These are phyloP conservation scores for Papilio polytes DNA, from an alignment of 1,140 invertebrate species.

Conservation along the genomic window DNA sequence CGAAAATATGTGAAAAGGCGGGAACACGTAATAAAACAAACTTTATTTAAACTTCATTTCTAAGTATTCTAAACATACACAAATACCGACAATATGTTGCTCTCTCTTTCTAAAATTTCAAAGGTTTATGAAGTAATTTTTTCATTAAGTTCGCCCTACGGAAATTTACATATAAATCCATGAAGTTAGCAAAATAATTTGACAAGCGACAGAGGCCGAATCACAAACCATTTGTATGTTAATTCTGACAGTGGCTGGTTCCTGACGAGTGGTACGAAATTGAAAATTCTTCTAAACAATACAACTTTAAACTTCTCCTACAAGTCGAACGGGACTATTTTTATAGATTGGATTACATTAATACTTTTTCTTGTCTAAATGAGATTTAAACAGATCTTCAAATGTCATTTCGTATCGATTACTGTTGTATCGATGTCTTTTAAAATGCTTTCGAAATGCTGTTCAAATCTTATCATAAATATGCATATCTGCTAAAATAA, in stretches of 20 bases:
- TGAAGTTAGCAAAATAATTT: conserved; percentile 35
- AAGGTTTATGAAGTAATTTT: conserved; percentile 11
- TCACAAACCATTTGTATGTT: conserved; percentile 28
- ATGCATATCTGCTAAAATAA: background rate
- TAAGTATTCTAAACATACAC: no score
- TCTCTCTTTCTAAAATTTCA: background rate
- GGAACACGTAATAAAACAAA: no score
- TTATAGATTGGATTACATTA: no score
- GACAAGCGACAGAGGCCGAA: conserved; percentile 23
- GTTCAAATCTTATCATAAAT: background rate
- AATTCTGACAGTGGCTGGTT: conserved; percentile 16
- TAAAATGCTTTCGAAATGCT: background rate
- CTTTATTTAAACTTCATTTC: no score
- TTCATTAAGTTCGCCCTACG: conserved; percentile 21
- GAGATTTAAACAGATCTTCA: background rate
- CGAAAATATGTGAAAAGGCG: no score
- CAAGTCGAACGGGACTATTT: no score
- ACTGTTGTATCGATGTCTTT: background rate
- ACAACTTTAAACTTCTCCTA: background rate
- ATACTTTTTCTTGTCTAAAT: no score
- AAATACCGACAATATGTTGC: background rate
- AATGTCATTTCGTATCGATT: no score
- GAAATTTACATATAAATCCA: conserved; percentile 25
- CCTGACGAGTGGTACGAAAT: background rate
- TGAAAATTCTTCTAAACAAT: conserved; percentile 18